These are phyloP conservation scores for Capreolus pygargus DNA, from an alignment of 2,113 vertebrate species.

Conservation along the genomic window DNA sequence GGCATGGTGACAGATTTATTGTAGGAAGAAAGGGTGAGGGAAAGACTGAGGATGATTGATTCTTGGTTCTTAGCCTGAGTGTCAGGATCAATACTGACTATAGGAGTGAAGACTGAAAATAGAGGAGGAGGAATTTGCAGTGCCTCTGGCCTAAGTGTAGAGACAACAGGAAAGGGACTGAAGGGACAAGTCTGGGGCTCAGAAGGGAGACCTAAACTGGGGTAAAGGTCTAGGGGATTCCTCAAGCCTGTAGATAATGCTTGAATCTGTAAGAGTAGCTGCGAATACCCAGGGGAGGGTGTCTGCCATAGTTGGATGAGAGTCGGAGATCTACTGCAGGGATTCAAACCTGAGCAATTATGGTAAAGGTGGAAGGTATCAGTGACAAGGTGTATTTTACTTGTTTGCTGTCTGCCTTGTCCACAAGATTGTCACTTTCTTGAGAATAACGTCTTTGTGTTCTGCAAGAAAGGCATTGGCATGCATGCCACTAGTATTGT, in stretches of 20 bases:
- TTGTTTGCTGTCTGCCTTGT: not conserved
- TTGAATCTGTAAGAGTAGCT: not conserved
- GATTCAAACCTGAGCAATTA: not conserved
- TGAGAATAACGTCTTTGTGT: not conserved
- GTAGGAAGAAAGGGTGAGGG: not conserved
- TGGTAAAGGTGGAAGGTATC: not conserved
- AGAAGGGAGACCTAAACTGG: not conserved
- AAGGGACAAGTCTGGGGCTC: not conserved
- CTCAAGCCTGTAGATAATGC: not conserved
- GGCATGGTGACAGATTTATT: not conserved
- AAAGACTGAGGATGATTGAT: not conserved
- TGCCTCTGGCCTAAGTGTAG: not conserved
- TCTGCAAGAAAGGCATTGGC: not conserved
- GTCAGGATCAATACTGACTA: not conserved
- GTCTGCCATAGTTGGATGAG: not conserved
- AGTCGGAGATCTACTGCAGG: not conserved
- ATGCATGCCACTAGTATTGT: not conserved
- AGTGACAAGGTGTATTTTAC: not conserved
- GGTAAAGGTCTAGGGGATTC: not conserved
- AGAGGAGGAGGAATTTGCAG: not conserved
- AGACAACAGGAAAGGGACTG: not conserved
- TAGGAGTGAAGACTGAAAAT: not conserved
- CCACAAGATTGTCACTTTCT: not conserved
- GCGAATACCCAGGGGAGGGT: not conserved
- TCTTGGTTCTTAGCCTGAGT: not conserved